Evolutionary conservation across 2,888 invertebrate genomes (phyloP).

Genomic region (Coenonympha arcania): DNA sequence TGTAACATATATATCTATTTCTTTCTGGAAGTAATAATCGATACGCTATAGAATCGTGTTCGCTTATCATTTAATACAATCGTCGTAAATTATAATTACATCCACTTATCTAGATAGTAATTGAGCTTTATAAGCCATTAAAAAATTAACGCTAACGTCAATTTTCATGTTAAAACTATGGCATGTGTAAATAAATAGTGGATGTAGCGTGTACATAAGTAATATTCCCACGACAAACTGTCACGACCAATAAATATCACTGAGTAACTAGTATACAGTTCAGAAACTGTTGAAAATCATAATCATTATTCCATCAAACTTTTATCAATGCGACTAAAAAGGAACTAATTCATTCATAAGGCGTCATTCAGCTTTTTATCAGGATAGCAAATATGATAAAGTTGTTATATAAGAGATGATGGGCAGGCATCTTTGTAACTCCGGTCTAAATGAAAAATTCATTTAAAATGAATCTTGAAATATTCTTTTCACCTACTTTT

Average conservation of each 20-base stretch:
- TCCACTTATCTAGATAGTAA: neutral
- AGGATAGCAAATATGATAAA: no score
- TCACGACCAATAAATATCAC: neutral
- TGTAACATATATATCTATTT: no score
- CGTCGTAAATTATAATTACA: neutral
- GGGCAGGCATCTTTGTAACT: no score
- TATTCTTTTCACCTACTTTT: no score
- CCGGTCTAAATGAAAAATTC: no score
- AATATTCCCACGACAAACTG: slow-evolving; percentile 19
- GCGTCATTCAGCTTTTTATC: no score
- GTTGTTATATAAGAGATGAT: no score
- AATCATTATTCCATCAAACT: no score
- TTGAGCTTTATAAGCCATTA: neutral
- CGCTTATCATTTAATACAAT: neutral
- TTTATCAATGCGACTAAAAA: no score
- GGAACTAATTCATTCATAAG: no score
- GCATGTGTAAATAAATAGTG: slow-evolving; percentile 4
- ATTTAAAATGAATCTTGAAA: no score
- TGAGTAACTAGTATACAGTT: neutral
- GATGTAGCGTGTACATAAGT: slow-evolving; percentile 13
- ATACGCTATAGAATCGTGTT: neutral
- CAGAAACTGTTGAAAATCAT: neutral
- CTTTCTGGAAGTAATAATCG: no score
- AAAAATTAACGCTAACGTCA: neutral
- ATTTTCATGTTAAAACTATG: slow-evolving; percentile 2